Evolutionary conservation across 37 sponge, comb jelly and placozoan genomes (phyloP), one percentile per base, ranked within the genome.

Genomic region (Eunapius fragilis): DNA sequence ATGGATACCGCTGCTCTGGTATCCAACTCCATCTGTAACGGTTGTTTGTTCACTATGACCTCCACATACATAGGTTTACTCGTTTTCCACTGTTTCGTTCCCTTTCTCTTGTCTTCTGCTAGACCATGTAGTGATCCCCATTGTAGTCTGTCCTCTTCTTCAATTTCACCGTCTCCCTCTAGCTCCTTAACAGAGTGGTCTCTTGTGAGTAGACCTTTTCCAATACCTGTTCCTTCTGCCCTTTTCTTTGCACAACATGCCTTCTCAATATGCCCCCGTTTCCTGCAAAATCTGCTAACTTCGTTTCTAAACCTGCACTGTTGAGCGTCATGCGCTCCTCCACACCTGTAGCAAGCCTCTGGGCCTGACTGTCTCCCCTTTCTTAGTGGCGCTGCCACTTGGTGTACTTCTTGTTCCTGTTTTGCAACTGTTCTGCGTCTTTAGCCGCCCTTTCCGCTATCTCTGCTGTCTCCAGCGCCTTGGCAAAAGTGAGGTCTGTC

Each of bases 261-360:
- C 37, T 47, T 76, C 12, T 79, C 90, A 22, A 87, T 41, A 37
- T 89, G 90, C 13, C 85, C 90, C 77, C 32, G 75, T 68, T 86
- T 87, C 23, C 47, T 4, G 50, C 85, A 79, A 69, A 48, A 31
- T 33, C 13, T 58, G 74, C 89, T 85, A 3, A 37, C 69, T 30
- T 45, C 48, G 0, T 77, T 77, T 35, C 41, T 89, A 76, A 74
- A 76, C 27, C 77, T 10, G 84, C 84, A 89, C 13, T 37, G 30
- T n/a, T 28, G 50, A 22, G 78, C 26, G 48, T 74, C 26, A 47
- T 86, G 84, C 0, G 23, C 71, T 5, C 74, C 82, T 68, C 84
- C 89, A 68, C 89, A 88, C 31, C 89, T 12, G 74, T 88, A 89
- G 32, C 85, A 86, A 23, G n/a, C n/a, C n/a, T n/a, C n/a, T 37